Evolutionary conservation across 2,113 vertebrate genomes (phyloP), one percentile per base, ranked within the genome.

Genomic region (Ibidorhyncha struthersii): DNA sequence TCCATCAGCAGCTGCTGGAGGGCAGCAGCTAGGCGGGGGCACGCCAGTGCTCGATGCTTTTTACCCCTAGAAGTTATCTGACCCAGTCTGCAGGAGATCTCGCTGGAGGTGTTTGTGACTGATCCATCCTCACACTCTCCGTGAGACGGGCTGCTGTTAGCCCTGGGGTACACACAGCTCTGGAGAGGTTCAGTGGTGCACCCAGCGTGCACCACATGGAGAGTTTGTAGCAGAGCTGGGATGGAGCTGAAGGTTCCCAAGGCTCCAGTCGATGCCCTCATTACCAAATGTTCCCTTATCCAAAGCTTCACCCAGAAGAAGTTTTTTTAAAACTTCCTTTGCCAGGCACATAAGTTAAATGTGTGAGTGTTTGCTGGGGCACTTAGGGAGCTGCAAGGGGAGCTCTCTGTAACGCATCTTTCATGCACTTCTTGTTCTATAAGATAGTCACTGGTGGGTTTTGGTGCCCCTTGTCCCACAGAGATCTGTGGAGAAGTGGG

Each of bases 191-290:
- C 40, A 10, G 12, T 10, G 65, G 13, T 20, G 18, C 58, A 3
- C 12, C 30, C 50, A 0, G 91, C n/a, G n/a, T n/a, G n/a, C 41
- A 7, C 34, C 84, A 8, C 47, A 0, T 20, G 1, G 67, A 49
- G 50, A 86, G 47, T 2, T 5, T 6, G 73, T 8, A 22, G 63
- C 26, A 13, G 73, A 50, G 70, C 87, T 82, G 90, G 74, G 71
- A 58, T 70, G 67, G 93, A 96, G 86, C 95, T 86, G 70, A 52
- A 88, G 90, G 92, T 90, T 96, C 93, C 90, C 88, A 92, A 86
- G 82, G 87, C 47, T 95, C 79, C 29, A 58, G 49, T 3, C 92
- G 85, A 52, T 0, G 1, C 55, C 67, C 32, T 86, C 9, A 0
- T 82, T 79, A 16, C 47, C 71, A 32, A 73, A 38, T 12, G 50